These are phyloP conservation scores for Chauna torquata DNA, from an alignment of 2,113 vertebrate genomes.

Conservation along the genomic window DNA sequence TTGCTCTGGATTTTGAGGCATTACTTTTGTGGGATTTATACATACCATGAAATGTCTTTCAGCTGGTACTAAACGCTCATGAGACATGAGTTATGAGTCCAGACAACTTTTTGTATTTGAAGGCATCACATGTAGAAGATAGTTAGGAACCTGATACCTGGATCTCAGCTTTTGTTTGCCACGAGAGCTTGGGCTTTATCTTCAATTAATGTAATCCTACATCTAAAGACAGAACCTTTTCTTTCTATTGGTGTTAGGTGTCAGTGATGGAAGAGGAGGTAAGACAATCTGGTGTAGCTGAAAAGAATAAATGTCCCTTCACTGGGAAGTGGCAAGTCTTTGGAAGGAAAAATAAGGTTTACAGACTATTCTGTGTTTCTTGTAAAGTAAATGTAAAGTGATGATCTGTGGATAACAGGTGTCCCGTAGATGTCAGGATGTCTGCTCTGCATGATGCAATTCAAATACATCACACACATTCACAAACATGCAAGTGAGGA, in stretches of 20 bases:
- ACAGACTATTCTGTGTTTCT: not conserved
- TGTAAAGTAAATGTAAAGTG: not conserved
- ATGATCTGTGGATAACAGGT: not conserved
- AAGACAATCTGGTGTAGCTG: slow-evolving; percentile 1
- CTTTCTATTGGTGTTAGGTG: not conserved
- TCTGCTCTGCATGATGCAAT: not conserved
- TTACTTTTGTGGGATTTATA: not conserved
- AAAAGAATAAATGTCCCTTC: not conserved
- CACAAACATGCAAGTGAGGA: not conserved
- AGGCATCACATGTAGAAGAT: not conserved
- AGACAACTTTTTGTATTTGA: not conserved
- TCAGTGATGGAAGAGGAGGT: slow-evolving; percentile 21
- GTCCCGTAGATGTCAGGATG: not conserved
- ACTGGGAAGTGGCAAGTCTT: not conserved
- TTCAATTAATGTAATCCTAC: not conserved
- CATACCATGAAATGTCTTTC: not conserved
- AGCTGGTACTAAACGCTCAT: not conserved
- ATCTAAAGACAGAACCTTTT: not conserved
- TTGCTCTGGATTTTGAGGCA: not conserved
- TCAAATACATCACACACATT: not conserved
- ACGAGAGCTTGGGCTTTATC: not conserved
- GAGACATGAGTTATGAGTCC: not conserved
- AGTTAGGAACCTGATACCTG: not conserved
- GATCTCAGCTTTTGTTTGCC: not conserved
- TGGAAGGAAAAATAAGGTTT: not conserved